Evolutionary conservation across 2,113 vertebrate genomes (phyloP), one percentile per base, ranked within the genome.

Genomic region (Myanophis thanlyinensis): DNA sequence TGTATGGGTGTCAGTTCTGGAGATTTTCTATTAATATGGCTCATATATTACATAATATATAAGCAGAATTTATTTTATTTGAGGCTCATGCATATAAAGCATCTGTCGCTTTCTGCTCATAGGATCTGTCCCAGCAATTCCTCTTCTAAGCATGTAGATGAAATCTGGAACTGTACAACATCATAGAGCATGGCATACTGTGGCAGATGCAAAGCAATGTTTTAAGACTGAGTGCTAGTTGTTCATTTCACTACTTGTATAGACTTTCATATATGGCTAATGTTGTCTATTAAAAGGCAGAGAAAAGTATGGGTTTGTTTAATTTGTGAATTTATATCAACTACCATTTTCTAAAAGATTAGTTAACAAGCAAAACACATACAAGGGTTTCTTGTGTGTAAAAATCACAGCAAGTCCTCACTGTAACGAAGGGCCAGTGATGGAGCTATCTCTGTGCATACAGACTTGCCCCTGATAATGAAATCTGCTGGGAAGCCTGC

Each of bases 171-270:
- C 91, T 30, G 47, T 62, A n/a, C 44, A 91, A 40, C 46, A 87
- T 48, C 85, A 87, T 52, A 46, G 49, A 59, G 22, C 46, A 40
- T 47, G 49, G 35, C 53, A 35, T 89, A 23, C 2, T 30, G n/a
- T 15, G 56, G 67, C 67, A 85, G 30, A 35, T 49, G n/a, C 46
- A 93, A 46, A 18, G 0, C 51, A 54, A 40, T 59, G n/a, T 27
- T 92, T 89, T 85, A 85, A 46, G 25, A 51, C 13, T 7, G 35
- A 49, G 15, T 85, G 87, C 35, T 85, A 93, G 93, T 87, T 90
- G 93, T 90, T 90, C 93, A 85, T 87, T 94, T 84, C 56, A 49
- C 90, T 86, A 35, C 96, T 96, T 97, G 92, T 96, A 89, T 95
- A 94, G 95, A 95, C 93, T 94, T 93, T 85, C 23, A 46, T 8